phyloP scores from a whole-genome alignment of 1,140 invertebrate species.

The Cyphomyrmex costatus region DNA sequence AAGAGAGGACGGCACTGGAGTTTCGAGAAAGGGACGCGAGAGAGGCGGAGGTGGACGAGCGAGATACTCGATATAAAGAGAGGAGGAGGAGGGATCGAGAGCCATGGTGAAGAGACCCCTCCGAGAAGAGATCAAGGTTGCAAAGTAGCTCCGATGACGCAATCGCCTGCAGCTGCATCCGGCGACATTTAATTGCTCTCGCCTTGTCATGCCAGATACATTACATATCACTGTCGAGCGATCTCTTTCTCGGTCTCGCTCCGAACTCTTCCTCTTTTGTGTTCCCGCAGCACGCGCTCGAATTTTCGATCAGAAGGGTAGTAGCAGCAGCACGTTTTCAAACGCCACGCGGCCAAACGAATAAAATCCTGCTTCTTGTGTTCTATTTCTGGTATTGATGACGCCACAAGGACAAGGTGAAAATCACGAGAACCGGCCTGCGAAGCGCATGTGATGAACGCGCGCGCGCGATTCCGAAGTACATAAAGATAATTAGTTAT shows the following conservation, averaged over 20 bases:
- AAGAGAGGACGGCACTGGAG: neutral
- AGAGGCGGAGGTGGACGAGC: slow-evolving; percentile 5
- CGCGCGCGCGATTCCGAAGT: neutral
- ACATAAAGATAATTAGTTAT: slow-evolving; percentile 26
- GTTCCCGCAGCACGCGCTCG: neutral
- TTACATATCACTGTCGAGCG: slow-evolving; percentile 74
- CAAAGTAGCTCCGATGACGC: slow-evolving; percentile 79
- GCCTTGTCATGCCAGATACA: slow-evolving; percentile 74
- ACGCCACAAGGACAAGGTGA: neutral
- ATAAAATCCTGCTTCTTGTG: neutral
- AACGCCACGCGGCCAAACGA: neutral
- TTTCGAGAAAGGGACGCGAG: slow-evolving; percentile 29
- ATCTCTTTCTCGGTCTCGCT: slow-evolving; percentile 56
- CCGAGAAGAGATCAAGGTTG: slow-evolving; percentile 79
- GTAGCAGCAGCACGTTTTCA: neutral
- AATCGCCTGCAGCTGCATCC: slow-evolving; percentile 82
- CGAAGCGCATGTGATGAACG: neutral
- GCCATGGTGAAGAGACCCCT: slow-evolving; percentile 53
- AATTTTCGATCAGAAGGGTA: neutral
- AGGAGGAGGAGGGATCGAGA: slow-evolving; percentile 17
- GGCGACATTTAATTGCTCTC: slow-evolving; percentile 82
- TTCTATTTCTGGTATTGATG: neutral
- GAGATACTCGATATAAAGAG: slow-evolving; percentile 5
- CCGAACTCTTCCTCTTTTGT: slow-evolving; percentile 28
- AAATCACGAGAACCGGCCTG: neutral